Percentiles rank a stretch among this genome's conserved stretches.
These are phyloP conservation scores for Pantala flavescens DNA, from an alignment of 1,140 invertebrate genomes.

Conservation along the genomic window DNA sequence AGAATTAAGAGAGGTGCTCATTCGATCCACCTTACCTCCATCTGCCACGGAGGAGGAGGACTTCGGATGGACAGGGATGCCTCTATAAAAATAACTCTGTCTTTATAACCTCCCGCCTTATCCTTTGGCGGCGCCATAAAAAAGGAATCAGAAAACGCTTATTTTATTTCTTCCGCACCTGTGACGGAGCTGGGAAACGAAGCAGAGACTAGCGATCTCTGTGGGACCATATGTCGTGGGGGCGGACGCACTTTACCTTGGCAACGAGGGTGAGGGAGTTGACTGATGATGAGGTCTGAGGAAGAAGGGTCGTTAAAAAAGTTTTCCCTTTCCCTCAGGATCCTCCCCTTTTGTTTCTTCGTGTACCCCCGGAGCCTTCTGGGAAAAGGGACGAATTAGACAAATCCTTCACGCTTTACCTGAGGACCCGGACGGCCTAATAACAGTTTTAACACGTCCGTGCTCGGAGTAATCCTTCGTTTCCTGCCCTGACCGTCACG, in stretches of 20 bases:
- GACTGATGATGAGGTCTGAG: constrained; percentile 7
- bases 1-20: too few species aligned
- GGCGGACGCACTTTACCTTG: neutral
- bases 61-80: too few species aligned
- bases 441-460: neutral
- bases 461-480: neutral
- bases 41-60: too few species aligned
- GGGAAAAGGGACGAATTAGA: neutral
- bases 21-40: too few species aligned
- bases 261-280: neutral
- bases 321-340: neutral
- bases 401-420: too few species aligned
- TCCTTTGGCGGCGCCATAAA: too few species aligned
- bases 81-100: too few species aligned
- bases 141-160: too few species aligned
- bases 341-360: neutral
- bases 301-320: neutral
- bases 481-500: neutral
- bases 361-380: neutral
- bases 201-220: neutral
- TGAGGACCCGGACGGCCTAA: neutral
- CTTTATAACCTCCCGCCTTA: too few species aligned
- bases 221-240: neutral
- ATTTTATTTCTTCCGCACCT: neutral
- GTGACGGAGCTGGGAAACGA: neutral